phyloP scores from a whole-genome alignment of 2,888 invertebrate genomes.

The Aphodius granarius region DNA sequence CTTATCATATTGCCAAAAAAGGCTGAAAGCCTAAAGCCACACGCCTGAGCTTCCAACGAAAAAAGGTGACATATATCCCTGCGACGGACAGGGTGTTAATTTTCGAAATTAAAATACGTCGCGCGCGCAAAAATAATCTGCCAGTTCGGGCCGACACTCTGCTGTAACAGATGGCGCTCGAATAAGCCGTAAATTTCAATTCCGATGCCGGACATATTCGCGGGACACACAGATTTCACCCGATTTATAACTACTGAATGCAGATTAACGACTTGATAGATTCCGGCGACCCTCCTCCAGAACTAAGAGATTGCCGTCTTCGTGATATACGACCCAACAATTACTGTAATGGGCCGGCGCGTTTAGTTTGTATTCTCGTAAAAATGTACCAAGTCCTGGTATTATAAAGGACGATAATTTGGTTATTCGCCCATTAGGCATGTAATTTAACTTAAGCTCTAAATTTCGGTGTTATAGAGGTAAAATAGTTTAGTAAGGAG shows the following conservation, averaged over 20 bases:
- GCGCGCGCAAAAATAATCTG: not conserved
- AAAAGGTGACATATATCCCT: not conserved
- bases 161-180: not conserved
- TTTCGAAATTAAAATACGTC: not conserved
- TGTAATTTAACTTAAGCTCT: too few relatives aligned
- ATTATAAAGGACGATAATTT: too few relatives aligned
- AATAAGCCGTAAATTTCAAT: not conserved
- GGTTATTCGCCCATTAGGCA: too few relatives aligned
- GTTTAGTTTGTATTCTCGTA: not conserved
- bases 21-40: not conserved
- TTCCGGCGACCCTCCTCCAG: not conserved
- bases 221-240: not conserved
- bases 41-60: not conserved
- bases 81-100: not conserved
- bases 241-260: not conserved
- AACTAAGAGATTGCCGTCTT: not conserved
- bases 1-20: not conserved
- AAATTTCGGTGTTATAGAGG: too few relatives aligned
- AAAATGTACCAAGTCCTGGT: not conserved
- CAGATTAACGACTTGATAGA: not conserved
- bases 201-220: not conserved
- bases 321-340: not conserved
- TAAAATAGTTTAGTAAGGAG: too few relatives aligned
- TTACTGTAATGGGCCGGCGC: not conserved
- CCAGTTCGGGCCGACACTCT: not conserved